phyloP scores from a whole-genome alignment of 2,888 invertebrate genomes.

The Athrips mouffetella region DNA sequence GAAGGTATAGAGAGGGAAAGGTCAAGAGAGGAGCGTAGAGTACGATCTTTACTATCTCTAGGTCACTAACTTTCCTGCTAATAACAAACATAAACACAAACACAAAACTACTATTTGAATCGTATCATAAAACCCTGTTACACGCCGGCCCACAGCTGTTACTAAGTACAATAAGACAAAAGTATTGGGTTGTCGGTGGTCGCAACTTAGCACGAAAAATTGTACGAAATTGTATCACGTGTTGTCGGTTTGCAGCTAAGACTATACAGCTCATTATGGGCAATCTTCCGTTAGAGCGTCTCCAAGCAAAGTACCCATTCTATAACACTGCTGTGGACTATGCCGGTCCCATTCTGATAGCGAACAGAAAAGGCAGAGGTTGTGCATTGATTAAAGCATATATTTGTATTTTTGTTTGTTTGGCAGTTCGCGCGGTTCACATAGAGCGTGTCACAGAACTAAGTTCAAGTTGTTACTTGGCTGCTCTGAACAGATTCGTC shows the following conservation, averaged over 20 bases:
- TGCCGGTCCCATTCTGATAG: slow-evolving; percentile 27
- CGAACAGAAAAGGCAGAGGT: slow-evolving; percentile 26
- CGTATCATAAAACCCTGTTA: slow-evolving; percentile 16
- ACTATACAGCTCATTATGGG: slow-evolving; percentile 27
- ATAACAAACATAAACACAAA: too few relatives aligned
- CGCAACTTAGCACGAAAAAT: slow-evolving; percentile 19
- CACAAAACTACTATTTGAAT: slow-evolving; percentile 12
- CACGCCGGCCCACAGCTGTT: slow-evolving; percentile 25
- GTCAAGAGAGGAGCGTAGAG: too few relatives aligned
- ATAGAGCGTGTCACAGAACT: slow-evolving; percentile 26
- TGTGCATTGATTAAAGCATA: slow-evolving; percentile 22
- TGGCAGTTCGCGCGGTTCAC: slow-evolving; percentile 26
- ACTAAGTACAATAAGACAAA: slow-evolving; percentile 20
- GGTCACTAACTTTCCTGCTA: too few relatives aligned
- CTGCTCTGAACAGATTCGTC: slow-evolving; percentile 21
- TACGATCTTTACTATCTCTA: too few relatives aligned
- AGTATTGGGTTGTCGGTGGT: slow-evolving; percentile 22
- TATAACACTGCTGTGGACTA: slow-evolving; percentile 23
- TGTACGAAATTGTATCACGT: slow-evolving; percentile 18
- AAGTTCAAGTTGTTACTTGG: slow-evolving; percentile 20
- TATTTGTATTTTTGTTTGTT: slow-evolving; percentile 28
- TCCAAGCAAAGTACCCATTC: slow-evolving; percentile 23
- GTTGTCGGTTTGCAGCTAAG: slow-evolving; percentile 19
- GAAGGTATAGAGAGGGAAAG: too few relatives aligned
- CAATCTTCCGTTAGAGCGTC: slow-evolving; percentile 22